Evolutionary conservation across 2,888 invertebrate genomes (phyloP), one percentile per base, ranked within the genome.

Genomic region (Brenthis ino): DNA sequence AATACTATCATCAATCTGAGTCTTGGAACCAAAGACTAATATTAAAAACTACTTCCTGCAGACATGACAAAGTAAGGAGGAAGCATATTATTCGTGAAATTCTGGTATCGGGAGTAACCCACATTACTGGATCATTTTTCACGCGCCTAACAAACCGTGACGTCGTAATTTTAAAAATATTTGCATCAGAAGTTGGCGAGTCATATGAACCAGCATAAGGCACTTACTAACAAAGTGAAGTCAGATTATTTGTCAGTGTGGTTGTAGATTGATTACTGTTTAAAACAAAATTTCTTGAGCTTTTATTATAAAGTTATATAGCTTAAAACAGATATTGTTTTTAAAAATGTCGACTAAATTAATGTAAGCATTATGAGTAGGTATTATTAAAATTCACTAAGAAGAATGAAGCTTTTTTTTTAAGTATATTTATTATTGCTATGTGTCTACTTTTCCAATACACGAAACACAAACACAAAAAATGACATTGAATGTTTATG

Each of bases 201-300:
- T 61, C 69, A 65, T 50, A 63, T 47, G 63, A 63, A 47, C 64
- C n/a, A 48, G 56, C 50, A 56, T 28, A 28, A 60, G 55, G 56
- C 64, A 69, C 73, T 65, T 63, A 4, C 63, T 53, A 73, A 70
- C 74, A 78, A 80, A 76, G 79, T 78, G 79, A 79, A 75, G 74
- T 53, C 16, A 54, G 8, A 33, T n/a, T 16, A 37, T 63, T 63
- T 24, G 33, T 3, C 20, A 54, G 20, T 43, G 16, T 54, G 20
- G 37, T 16, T 53, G 33, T 5, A 37, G 33, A 50, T 51, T 61
- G 37, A 43, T 43, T 43, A 8, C 37, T 43, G 11, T 43, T 43
- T 43, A 11, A 11, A 43, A 43, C 11, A 43, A 43, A 43, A 43
- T 8, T 43, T 37, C 1, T 37, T 43, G 37, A 8, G 37, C 3